A percentile compares a stretch with the other conserved stretches of the same genome.
phyloP scores from a whole-genome alignment of 2,888 invertebrate genomes.

The Nomada hirtipes region DNA sequence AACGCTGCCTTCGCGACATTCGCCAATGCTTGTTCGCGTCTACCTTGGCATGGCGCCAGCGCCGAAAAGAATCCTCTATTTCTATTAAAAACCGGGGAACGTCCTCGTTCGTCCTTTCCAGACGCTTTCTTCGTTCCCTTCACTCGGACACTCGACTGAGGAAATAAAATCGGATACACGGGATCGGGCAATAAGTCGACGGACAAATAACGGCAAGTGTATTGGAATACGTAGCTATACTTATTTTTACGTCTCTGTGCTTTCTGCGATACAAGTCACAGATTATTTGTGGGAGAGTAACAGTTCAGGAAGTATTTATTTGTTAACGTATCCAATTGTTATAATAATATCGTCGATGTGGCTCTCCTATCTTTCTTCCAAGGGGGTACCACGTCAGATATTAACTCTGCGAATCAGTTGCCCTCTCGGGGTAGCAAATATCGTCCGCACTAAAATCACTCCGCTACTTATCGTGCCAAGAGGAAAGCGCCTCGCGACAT shows the following conservation, averaged over 20 bases:
- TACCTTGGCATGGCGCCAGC: constrained; percentile 74
- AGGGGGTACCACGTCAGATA: neutral
- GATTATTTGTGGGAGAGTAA: too few species aligned
- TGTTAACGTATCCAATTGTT: too few species aligned
- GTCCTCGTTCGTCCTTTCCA: constrained; percentile 72
- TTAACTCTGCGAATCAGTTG: constrained; percentile 13
- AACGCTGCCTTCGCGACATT: constrained; percentile 57
- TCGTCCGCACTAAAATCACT: constrained; percentile 17
- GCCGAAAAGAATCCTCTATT: constrained; percentile 72
- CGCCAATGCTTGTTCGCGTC: constrained; percentile 46
- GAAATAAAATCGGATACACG: constrained; percentile 44
- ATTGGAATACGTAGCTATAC: neutral
- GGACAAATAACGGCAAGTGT: neutral
- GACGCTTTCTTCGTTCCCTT: constrained; percentile 22
- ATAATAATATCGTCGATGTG: too few species aligned
- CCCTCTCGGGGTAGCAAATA: constrained; percentile 3
- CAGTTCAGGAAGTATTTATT: too few species aligned
- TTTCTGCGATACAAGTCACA: too few species aligned
- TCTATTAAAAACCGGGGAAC: constrained; percentile 76
- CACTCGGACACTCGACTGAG: neutral
- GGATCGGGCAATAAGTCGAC: constrained; percentile 1
- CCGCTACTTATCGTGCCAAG: constrained; percentile 16
- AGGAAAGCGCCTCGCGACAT: constrained; percentile 27
- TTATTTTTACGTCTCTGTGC: neutral
- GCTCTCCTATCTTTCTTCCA: too few species aligned